Conservation (phyloP, 2,888 invertebrate genomes). For the Dyspetes luteomarginatus region DNA sequence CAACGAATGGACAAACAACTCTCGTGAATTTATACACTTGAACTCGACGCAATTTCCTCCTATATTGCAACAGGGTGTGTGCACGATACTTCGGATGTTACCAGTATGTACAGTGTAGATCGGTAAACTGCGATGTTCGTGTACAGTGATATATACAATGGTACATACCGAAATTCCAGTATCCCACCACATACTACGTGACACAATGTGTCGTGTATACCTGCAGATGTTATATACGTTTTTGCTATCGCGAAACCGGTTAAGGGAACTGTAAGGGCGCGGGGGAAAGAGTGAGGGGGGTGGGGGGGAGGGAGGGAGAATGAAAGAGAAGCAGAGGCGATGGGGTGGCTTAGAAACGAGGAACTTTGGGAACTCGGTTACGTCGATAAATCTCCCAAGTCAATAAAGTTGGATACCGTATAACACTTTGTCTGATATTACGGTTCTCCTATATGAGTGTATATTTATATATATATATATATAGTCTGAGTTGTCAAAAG, state of each 20-base stretch:
- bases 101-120: constrained; percentile 1
- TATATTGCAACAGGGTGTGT: constrained; percentile 32
- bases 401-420: constrained; percentile 58
- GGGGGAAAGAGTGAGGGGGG: not conserved
- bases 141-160: constrained; percentile 42
- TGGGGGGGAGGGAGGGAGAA: not conserved
- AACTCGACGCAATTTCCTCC: constrained; percentile 62
- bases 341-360: constrained; percentile 31
- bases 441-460: not conserved
- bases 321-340: too few relatives aligned
- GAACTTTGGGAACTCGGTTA: constrained; percentile 60
- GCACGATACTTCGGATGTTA: constrained; percentile 38
- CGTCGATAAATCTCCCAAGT: constrained; percentile 60
- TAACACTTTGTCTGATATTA: constrained; percentile 59
- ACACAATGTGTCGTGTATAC: constrained; percentile 46
- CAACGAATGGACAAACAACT: constrained; percentile 63
- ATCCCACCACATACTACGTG: constrained; percentile 53
- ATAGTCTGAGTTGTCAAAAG: not conserved
- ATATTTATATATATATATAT: not conserved
- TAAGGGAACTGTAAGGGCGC: too few relatives aligned
- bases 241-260: not conserved
- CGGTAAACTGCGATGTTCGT: constrained; percentile 19
- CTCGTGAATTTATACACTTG: constrained; percentile 61
- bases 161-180: too few relatives aligned
- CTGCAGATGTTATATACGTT: constrained; percentile 15